Evolutionary conservation across 2,797 vertebrate species (phyloP).

Genomic region (Lycodopsis pacificus): DNA sequence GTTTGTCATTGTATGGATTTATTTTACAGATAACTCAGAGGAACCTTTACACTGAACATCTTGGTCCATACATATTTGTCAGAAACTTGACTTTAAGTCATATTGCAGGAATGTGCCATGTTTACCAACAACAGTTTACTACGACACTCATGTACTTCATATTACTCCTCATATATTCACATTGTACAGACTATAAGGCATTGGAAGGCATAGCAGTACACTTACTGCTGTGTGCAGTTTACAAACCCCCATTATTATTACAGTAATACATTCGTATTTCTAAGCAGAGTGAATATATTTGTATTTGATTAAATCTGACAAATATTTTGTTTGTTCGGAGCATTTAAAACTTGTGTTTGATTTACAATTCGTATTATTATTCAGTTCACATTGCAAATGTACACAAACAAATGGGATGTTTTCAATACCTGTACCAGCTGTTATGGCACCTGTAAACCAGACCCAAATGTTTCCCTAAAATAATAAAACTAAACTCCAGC

Average conservation of each 20-base stretch:
- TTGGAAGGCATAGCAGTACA: constrained; percentile 35
- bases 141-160: background rate
- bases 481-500: background rate
- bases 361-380: background rate
- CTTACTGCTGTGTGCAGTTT: too few species aligned
- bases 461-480: background rate
- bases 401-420: background rate
- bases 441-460: constrained; percentile 29
- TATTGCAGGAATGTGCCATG: constrained; percentile 9
- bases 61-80: constrained; percentile 50
- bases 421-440: background rate
- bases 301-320: background rate
- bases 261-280: background rate
- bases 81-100: constrained; percentile 39
- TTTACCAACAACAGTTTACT: background rate
- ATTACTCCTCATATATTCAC: constrained; percentile 17
- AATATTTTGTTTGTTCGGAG: background rate
- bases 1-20: constrained; percentile 14
- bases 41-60: constrained; percentile 26
- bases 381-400: background rate
- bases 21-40: constrained; percentile 22
- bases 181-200: constrained; percentile 56
- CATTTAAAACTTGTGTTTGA: background rate
- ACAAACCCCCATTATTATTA: background rate
- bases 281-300: background rate